Percentiles rank a stretch among this genome's conserved stretches.
Conservation (phyloP, 2,888 invertebrate genomes). For the Uropetala carovei region DNA sequence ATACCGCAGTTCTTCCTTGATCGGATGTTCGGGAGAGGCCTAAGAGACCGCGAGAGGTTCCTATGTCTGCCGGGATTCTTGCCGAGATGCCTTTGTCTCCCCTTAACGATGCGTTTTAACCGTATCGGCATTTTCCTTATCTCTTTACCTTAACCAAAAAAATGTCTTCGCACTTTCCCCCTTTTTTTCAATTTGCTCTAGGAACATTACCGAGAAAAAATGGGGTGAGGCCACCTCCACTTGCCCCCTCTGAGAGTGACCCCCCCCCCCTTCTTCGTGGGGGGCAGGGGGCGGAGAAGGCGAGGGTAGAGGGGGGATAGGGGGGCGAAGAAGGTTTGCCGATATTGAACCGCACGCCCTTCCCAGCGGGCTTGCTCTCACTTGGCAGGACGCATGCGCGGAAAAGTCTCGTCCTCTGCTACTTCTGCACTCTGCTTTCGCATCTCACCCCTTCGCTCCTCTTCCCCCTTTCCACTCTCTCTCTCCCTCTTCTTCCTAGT, state of each 20-base stretch:
- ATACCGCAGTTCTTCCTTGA: too few species aligned
- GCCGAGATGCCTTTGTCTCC: background rate
- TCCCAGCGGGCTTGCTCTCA: conserved; percentile 30
- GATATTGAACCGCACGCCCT: conserved; percentile 57
- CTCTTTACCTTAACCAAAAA: background rate
- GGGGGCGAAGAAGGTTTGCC: conserved; percentile 41
- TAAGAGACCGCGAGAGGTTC: background rate
- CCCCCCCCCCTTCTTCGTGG: background rate
- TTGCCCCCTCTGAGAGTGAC: background rate
- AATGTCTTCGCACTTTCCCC: background rate
- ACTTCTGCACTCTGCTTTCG: conserved; percentile 55
- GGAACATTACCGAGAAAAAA: background rate
- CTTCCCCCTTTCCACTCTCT: background rate
- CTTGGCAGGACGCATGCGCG: conserved; percentile 36
- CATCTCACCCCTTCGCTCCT: background rate
- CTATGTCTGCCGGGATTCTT: background rate
- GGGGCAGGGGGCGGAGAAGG: background rate
- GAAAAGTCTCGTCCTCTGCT: conserved; percentile 49
- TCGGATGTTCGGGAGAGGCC: background rate
- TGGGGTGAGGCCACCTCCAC: background rate
- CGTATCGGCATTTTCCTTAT: background rate
- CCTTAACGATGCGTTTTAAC: background rate
- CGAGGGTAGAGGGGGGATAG: background rate
- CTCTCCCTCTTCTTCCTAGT: background rate
- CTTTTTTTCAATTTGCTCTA: background rate